phyloP scores from a whole-genome alignment of 2,888 invertebrate genomes.

The Doris montereyensis region DNA sequence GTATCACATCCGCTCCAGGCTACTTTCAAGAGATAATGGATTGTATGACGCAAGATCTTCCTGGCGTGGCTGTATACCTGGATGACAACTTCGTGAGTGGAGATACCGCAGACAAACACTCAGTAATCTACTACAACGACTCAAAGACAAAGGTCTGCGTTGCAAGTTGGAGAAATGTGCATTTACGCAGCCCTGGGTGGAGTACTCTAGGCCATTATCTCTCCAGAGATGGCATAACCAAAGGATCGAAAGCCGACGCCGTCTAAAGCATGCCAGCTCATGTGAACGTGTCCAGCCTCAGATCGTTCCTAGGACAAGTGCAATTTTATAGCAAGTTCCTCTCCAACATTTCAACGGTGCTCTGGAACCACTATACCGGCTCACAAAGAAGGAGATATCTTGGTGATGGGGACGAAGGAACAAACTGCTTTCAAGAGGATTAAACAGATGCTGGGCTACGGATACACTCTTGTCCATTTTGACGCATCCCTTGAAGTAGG shows the following conservation, averaged over 20 bases:
- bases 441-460: conserved; percentile 23
- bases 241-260: neutral
- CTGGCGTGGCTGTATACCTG: neutral
- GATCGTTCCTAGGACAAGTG: conserved; percentile 32
- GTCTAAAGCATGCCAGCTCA: neutral
- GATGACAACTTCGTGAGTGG: conserved; percentile 3
- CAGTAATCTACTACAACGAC: neutral
- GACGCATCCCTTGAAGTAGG: conserved; percentile 34
- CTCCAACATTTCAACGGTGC: conserved; percentile 33
- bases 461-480: conserved; percentile 41
- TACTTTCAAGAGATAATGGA: conserved; percentile 17
- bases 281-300: neutral
- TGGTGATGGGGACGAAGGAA: conserved; percentile 35
- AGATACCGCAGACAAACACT: neutral
- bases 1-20: conserved; percentile 4
- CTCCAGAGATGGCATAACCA: neutral
- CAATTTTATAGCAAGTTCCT: conserved; percentile 43
- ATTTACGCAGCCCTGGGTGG: neutral
- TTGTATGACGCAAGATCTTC: neutral
- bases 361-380: conserved; percentile 38
- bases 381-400: conserved; percentile 30
- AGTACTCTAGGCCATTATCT: neutral
- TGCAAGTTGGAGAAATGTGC: neutral
- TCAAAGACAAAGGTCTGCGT: conserved; percentile 8
- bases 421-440: conserved; percentile 16